phyloP scores from a whole-genome alignment of 1,140 invertebrate genomes.

The Drosophila nasuta region DNA sequence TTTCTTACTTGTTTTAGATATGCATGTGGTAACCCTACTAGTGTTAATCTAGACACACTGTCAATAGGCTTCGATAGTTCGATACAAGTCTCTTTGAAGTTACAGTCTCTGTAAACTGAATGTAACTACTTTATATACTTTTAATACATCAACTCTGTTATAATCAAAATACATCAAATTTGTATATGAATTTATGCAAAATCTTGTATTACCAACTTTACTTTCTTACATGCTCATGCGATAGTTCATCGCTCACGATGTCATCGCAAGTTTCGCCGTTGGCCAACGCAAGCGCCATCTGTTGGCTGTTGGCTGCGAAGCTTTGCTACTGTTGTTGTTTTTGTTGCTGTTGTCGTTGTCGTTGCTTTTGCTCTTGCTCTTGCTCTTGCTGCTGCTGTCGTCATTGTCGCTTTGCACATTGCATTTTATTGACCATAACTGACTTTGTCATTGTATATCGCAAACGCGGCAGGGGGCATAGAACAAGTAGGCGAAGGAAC shows the following conservation, averaged over 20 bases:
- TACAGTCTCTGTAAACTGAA: too few relatives aligned
- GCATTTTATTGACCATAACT: constrained; percentile 83
- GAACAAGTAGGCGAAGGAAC: background rate
- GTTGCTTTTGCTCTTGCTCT: constrained; percentile 5
- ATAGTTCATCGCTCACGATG: constrained; percentile 27
- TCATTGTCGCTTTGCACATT: constrained; percentile 75
- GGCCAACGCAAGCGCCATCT: constrained; percentile 59
- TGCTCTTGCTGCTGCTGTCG: constrained; percentile 26
- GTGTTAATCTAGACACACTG: too few relatives aligned
- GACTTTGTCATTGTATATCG: constrained; percentile 72
- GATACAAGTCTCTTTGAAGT: too few relatives aligned
- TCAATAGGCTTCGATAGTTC: too few relatives aligned
- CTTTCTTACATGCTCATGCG: background rate
- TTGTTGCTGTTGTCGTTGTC: constrained; percentile 16
- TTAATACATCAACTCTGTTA: too few relatives aligned
- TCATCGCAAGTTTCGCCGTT: constrained; percentile 35
- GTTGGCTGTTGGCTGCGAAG: constrained; percentile 36
- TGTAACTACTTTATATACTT: too few relatives aligned
- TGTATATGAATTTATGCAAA: background rate
- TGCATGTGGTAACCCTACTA: too few relatives aligned
- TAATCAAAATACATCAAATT: too few relatives aligned
- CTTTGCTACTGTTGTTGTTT: constrained; percentile 30
- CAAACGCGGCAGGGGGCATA: constrained; percentile 21
- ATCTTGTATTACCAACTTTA: background rate
- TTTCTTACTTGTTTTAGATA: too few relatives aligned